Evolutionary conservation across 1,140 invertebrate species (phyloP), one percentile per base, ranked within the genome.

Genomic region (Steinernema feltiae): DNA sequence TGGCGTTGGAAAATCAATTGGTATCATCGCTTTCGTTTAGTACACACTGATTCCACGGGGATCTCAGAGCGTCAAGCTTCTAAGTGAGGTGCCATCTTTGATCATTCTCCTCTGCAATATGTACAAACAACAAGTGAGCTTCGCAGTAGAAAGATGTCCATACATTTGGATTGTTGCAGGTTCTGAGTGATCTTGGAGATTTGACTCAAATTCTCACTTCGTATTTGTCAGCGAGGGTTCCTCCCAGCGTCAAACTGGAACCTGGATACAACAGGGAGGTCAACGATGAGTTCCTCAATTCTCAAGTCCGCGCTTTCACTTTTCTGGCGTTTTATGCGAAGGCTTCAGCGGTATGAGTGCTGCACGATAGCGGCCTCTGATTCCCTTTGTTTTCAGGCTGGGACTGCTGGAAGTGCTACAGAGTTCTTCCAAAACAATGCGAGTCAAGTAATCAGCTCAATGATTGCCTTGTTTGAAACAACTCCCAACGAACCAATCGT

Each of bases 31-130:
- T n/a, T n/a, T 27, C n/a, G 7, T 76, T 17, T 41, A 77, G 31
- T 74, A 32, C 32, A 78, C 30, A 18, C 1, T 78, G 70, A 78
- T 78, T 31, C 77, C 77, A 18, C 69, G 76, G 2, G 74, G 70
- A n/a, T 32, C 32, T 32, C 72, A 75, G 29, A 76, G 73, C 17
- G 48, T 71, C 0, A 78, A 78, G 35, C 74, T 78, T 1, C 31
- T 78, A 1, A 1, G 31, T 7, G 77, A 78, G 30, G n/a, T 78
- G 12, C 76, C 69, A 1, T 72, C 48, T 12, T 69, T 78, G 30
- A 48, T 78, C 53, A 75, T 78, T 41, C 73, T 70, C 30, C 53
- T 78, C 70, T 78, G 53, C 24, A 63, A 63, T 21, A 63, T 63
- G 53, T 63, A 63, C 53, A 63, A 63, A 27, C 53, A 63, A 27